Base-by-base conservation (phyloP, 2,113 vertebrate species). In the Rhinopomastus cyanomelas region DNA sequence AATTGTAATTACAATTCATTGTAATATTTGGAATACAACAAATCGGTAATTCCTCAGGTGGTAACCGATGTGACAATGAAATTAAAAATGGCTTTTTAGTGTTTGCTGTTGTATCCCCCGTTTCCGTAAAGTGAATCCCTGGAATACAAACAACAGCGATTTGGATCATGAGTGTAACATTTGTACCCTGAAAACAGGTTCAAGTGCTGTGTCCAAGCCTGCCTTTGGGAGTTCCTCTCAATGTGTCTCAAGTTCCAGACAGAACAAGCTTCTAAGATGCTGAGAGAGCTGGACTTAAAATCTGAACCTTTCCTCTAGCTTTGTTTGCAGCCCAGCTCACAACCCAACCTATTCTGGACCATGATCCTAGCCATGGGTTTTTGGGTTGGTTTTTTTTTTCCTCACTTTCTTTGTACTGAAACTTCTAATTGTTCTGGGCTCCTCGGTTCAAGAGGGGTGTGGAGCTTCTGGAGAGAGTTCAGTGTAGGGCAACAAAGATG, bases 361-460 rank as follows among this genome's bases (percentile, higher is more conserved):
- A 44, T 5, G 26, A 88, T 60, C 55, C 88, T 36, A 86, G 18
- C n/a, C 7, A 27, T 12, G 42, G 19, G 8, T 61, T 86, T 42
- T 15, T 42, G n/a, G n/a, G n/a, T 42, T 42, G 39, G 39, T 11
- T 42, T 42, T 42, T 42, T 91, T 85, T 66, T 89, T 65, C 68
- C 61, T 89, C 62, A 61, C 30, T 72, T 81, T 86, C 78, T 65
- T 79, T 46, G 53, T 22, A 52, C 12, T 32, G 13, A 55, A 84
- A 81, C 57, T 84, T 57, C 71, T 80, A 90, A 84, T 86, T 88
- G 74, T 67, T 83, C n/a, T n/a, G n/a, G n/a, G n/a, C n/a, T n/a
- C n/a, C n/a, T n/a, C n/a, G n/a, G n/a, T n/a, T n/a, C n/a, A n/a
- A n/a, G n/a, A n/a, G n/a, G n/a, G n/a, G n/a, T n/a, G n/a, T n/a